Base-by-base conservation (phyloP, 2,888 invertebrate species). In the Scaptomyza parva region DNA sequence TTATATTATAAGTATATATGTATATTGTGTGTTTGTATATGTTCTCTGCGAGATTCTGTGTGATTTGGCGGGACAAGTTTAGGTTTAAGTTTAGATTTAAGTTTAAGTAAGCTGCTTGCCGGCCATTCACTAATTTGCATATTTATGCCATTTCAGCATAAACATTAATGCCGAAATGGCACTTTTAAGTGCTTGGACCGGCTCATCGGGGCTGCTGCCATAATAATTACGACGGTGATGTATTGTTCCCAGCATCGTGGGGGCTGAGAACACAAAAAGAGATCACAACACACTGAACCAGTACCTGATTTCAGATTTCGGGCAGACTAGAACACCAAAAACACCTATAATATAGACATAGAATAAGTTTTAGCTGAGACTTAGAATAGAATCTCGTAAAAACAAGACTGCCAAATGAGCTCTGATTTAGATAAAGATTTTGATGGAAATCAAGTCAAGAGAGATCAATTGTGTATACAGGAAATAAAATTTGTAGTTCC, bases 81-180 rank as follows among this genome's bases (percentile, higher is more conserved):
- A n/a, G n/a, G n/a, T n/a, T 53, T 47, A 20, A 20, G 2, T 47
- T n/a, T n/a, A n/a, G n/a, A n/a, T n/a, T n/a, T n/a, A n/a, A n/a
- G n/a, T n/a, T 53, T 47, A 20, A 20, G 2, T 47, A 48, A 66
- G 51, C 60, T 70, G n/a, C n/a, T 65, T 65, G 88, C 87, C 86
- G 84, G 88, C 88, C 86, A 89, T 86, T 86, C 86, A 88, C 86
- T 89, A 78, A 86, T 86, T 89, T 88, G 85, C 86, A 86, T 85
- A 85, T 72, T 78, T 81, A 79, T 78, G 76, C 75, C 71, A 81
- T 78, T 81, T 83, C 71, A 75, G 81, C 84, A 83, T 84, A 78
- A 78, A 45, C 81, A 78, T 69, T 78, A 84, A 86, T 86, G 81
- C 72, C 57, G 73, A 85, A 85, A 86, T 85, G 84, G 86, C 86